Evolutionary conservation across 2,888 invertebrate species (phyloP).

Genomic region (Cataglyphis cursor): DNA sequence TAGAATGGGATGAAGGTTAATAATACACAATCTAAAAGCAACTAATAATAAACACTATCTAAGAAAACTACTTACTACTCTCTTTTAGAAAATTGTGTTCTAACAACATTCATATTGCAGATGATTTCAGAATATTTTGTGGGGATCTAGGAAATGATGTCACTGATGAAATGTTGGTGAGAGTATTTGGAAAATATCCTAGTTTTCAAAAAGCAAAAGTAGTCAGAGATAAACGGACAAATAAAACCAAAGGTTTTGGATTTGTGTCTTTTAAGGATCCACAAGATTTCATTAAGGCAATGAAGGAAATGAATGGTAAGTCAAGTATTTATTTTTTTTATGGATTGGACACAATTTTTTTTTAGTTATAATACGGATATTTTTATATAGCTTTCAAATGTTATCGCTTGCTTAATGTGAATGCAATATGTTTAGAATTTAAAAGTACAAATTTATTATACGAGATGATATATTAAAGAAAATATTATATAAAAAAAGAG

Average conservation of each 20-base stretch:
- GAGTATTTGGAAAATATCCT: constrained; percentile 97
- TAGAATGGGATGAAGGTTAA: constrained; percentile 97
- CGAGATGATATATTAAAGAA: constrained; percentile 4
- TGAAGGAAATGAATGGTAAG: constrained; percentile 99
- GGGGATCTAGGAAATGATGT: constrained; percentile 99
- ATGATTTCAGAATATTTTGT: constrained; percentile 99
- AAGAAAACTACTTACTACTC: not conserved
- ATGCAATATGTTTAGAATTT: constrained; percentile 24
- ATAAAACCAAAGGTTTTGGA: constrained; percentile 99
- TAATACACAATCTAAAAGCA: not conserved
- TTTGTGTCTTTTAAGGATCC: constrained; percentile 99
- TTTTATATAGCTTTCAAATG: not conserved
- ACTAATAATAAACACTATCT: not conserved
- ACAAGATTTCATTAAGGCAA: constrained; percentile 98
- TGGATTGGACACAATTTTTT: constrained; percentile 5
- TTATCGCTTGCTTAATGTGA: not conserved
- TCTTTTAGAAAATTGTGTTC: constrained; percentile 16
- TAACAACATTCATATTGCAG: constrained; percentile 85
- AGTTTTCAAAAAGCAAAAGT: constrained; percentile 98
- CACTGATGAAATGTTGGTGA: constrained; percentile 97
- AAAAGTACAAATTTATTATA: constrained; percentile 69
- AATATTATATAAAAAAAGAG: constrained; percentile 5
- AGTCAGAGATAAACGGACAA: constrained; percentile 97
- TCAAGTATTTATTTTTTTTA: constrained; percentile 59
- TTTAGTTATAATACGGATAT: not conserved